Evolutionary conservation across 2,888 invertebrate genomes (phyloP), one percentile per base, ranked within the genome.

Genomic region (Ptilodon capucinus): DNA sequence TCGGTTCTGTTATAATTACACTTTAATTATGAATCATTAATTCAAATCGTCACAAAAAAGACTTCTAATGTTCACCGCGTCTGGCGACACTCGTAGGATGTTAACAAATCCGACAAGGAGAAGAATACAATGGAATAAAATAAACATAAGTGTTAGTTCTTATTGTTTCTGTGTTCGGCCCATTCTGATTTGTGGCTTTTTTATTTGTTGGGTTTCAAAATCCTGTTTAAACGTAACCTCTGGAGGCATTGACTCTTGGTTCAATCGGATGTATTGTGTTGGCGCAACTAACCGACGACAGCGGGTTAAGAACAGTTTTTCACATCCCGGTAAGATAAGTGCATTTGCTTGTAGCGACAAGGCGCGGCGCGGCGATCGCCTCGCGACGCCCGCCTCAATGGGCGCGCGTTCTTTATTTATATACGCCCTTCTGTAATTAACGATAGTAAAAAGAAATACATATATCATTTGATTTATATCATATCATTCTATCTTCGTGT

Each of bases 341-440:
- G 91, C 91, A 88, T 91, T 91, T 91, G 84, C 91, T 91, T 91
- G 91, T 91, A 82, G 80, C 81, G 75, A 85, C 90, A 84, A 73
- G 89, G 79, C 87, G 82, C 84, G 84, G 72, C 81, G 81, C 79
- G 74, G 86, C 68, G 86, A 77, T 79, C 84, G 81, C 78, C 73
- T 75, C 76, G 77, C 79, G 74, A 72, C 71, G 69, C 81, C n/a
- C 80, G 86, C 79, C 81, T 83, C 81, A 79, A 83, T 85, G 84
- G 82, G 72, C 79, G 81, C 76, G 74, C 79, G 75, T 82, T 79
- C 83, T 85, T 86, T 87, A 88, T 89, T 88, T 88, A 88, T 88
- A 84, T 85, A 85, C 83, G 84, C 83, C 79, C 81, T 84, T 83
- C 77, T 81, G 84, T 87, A 87, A 88, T 88, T 88, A 88, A 88